These are phyloP conservation scores for Peromyscus eremicus DNA, from an alignment of 2,797 vertebrate species.

Conservation along the genomic window DNA sequence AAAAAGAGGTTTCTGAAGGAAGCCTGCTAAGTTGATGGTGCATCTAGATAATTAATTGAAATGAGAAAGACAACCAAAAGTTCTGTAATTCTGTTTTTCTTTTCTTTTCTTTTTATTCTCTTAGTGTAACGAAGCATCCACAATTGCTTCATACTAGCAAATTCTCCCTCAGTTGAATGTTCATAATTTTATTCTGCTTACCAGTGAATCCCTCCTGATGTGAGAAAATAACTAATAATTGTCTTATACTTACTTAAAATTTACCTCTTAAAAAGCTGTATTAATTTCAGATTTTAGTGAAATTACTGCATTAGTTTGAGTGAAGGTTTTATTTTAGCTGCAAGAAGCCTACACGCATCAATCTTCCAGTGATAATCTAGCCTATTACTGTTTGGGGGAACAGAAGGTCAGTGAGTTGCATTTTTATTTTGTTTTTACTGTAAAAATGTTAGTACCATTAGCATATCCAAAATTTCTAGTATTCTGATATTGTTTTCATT, in stretches of 20 bases:
- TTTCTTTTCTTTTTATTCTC: slow-evolving; percentile 51
- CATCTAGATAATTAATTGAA: slow-evolving; percentile 85
- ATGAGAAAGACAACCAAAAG: slow-evolving; percentile 67
- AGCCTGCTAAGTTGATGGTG: slow-evolving; percentile 78
- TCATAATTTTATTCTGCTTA: slow-evolving; percentile 12
- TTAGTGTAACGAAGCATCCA: slow-evolving; percentile 68
- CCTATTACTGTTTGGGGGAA: slow-evolving; percentile 56
- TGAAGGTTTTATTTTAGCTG: slow-evolving; percentile 30
- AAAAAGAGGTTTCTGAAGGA: slow-evolving; percentile 81
- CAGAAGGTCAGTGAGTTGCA: slow-evolving; percentile 21
- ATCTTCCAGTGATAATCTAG: slow-evolving; percentile 67
- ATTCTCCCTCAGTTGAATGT: not conserved
- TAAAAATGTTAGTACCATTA: slow-evolving; percentile 61
- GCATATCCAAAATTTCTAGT: slow-evolving; percentile 70
- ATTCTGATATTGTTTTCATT: slow-evolving; percentile 81
- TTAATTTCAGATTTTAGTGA: not conserved
- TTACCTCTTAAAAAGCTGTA: not conserved
- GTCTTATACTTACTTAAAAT: slow-evolving; percentile 23
- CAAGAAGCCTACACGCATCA: slow-evolving; percentile 1
- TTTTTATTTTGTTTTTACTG: not conserved
- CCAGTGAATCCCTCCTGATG: not conserved
- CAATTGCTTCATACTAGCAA: slow-evolving; percentile 63
- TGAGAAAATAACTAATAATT: slow-evolving; percentile 46
- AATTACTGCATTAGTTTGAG: slow-evolving; percentile 30
- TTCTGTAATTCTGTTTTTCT: not conserved